Base-by-base conservation (phyloP, 2,888 invertebrate genomes). In the Atrina japonica region DNA sequence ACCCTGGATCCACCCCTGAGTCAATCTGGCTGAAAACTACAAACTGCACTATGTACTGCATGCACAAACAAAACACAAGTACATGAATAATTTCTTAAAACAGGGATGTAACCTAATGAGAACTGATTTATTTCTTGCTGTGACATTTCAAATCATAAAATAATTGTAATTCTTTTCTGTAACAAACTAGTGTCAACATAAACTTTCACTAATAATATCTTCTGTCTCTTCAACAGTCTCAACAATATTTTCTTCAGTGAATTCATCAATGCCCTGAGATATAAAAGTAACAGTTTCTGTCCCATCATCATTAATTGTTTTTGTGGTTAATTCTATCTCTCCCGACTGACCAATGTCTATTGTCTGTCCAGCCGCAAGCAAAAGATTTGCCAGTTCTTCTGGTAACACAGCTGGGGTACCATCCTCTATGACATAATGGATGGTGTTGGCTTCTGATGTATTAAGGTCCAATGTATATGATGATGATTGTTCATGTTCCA, bases 341-440 rank as follows among this genome's bases (percentile, higher is more conserved):
- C 35, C 35, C 11, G 35, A 35, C 35, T 35, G 65, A 53, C 49
- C 43, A 47, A 53, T 55, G 30, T 52, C 40, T 49, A 77, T 52
- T 16, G 79, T 75, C 29, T 81, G 76, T 43, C 78, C 79, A 7
- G 82, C 83, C 21, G 80, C 81, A 23, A 80, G 50, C 7, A 84
- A 56, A 9, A 83, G 43, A 43, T 73, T 80, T 16, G 82, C 78
- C 27, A 84, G 76, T 65, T 82, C 82, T 40, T 83, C 78, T 1
- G 77, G 74, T 3, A 82, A 69, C n/a, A 76, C 71, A 9, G 78
- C 61, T 3, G 73, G 35, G 35, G 67, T 14, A 1, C 63, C 43
- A 11, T 78, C 77, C 16, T 75, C 71, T 25, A 83, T 81, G 6
- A 82, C 70, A 58, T 83, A 84, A n/a, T 76, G 78, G 29, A 77